Conservation (phyloP, 2,797 vertebrate species). For the Hemitrygon akajei region DNA sequence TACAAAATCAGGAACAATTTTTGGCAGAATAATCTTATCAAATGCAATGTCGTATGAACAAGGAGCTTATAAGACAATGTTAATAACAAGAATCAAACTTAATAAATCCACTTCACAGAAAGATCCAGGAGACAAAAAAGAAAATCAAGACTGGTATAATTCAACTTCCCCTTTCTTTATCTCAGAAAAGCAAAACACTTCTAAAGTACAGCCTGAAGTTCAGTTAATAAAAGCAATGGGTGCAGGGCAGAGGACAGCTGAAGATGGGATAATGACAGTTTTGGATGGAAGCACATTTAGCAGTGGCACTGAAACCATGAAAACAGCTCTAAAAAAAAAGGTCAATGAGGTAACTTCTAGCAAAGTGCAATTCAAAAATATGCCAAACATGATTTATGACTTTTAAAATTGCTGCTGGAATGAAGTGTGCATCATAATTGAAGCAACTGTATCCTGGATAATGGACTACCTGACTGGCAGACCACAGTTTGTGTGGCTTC, state of each 20-base stretch:
- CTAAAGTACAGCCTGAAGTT: neutral
- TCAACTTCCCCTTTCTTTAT: neutral
- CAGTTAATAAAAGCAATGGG: neutral
- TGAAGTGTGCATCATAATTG: neutral
- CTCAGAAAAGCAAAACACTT: neutral
- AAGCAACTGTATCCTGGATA: too few species aligned
- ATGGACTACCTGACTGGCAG: too few species aligned
- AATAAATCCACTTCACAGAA: neutral
- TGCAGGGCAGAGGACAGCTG: neutral
- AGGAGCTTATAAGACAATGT: neutral
- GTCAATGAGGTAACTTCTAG: neutral
- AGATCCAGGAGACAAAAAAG: too few species aligned
- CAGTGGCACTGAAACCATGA: neutral
- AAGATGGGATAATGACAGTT: neutral
- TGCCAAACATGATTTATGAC: neutral
- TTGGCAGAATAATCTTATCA: neutral
- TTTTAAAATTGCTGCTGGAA: neutral
- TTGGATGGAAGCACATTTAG: neutral
- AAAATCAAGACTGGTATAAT: neutral
- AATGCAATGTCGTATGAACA: neutral
- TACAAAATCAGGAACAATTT: neutral
- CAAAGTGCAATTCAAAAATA: slow-evolving; percentile 2
- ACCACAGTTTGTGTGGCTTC: too few species aligned
- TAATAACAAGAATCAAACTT: neutral
- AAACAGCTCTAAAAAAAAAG: neutral